Percentiles rank a stretch among this genome's conserved stretches.
phyloP scores from a whole-genome alignment of 2,888 invertebrate genomes.

The Abrostola triplasia region DNA sequence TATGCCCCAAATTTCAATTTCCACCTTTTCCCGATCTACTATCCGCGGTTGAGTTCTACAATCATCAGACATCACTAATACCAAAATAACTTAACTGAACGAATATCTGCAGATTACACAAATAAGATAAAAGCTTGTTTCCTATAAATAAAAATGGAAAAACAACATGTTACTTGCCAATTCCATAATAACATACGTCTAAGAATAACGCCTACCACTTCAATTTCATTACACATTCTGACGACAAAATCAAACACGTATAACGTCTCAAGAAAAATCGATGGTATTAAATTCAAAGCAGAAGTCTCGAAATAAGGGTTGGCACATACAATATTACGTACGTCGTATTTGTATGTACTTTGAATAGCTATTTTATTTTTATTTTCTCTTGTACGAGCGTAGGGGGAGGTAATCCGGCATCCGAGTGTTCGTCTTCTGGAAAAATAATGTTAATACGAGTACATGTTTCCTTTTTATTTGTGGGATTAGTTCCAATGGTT shows the following conservation, averaged over 20 bases:
- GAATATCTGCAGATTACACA: too few relatives aligned
- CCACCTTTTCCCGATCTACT: too few relatives aligned
- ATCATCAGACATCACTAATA: too few relatives aligned
- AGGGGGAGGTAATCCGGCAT: constrained; percentile 61
- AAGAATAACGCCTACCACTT: constrained; percentile 21
- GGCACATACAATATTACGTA: constrained; percentile 65
- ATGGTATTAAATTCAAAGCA: constrained; percentile 70
- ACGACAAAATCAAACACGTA: constrained; percentile 57
- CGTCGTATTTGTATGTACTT: constrained; percentile 68
- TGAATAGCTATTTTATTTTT: constrained; percentile 65
- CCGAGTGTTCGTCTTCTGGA: constrained; percentile 43
- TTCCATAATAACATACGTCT: not conserved
- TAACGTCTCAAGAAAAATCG: constrained; percentile 62
- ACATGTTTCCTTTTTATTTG: constrained; percentile 38
- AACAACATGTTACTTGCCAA: not conserved
- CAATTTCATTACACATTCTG: constrained; percentile 51
- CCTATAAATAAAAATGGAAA: not conserved
- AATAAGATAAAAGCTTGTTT: too few relatives aligned
- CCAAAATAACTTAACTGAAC: too few relatives aligned
- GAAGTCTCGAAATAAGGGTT: constrained; percentile 71
- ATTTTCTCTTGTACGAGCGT: constrained; percentile 44
- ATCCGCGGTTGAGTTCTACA: too few relatives aligned
- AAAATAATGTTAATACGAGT: constrained; percentile 51
- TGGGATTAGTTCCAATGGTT: constrained; percentile 31
- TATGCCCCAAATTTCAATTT: too few relatives aligned